Base-by-base conservation (phyloP, 2,797 vertebrate species). In the Enteromius radiatus region DNA sequence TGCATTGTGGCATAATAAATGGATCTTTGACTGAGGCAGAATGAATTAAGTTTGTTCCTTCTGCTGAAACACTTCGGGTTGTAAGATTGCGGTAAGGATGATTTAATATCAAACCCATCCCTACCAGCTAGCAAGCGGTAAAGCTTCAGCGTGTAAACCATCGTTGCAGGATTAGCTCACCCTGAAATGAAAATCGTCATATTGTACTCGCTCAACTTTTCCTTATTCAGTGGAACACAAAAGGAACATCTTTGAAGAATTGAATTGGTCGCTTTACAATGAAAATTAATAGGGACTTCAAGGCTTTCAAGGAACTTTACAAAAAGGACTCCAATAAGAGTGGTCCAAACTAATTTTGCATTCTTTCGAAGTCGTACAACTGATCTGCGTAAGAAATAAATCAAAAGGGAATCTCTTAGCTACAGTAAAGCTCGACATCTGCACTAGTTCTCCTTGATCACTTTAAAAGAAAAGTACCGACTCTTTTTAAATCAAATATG, bases 1-100 rank as follows among this genome's bases (percentile, higher is more conserved):
- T 54, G 80, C 23, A 82, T 67, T 82, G 71, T 82, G 45, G 71
- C 63, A 64, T 67, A 64, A 76, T 67, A 82, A 82, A 76, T 76
- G 17, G 71, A 75, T 54, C 47, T 82, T 75, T 67, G n/a, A 19
- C 45, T 67, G 70, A 73, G 61, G 15, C 6, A 1, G 33, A 64
- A 70, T 11, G 14, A 45, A 41, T 80, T 59, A 59, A 69, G 49
- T 33, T 80, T 10, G 54, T 47, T 61, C 2, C 38, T 31, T 45
- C 61, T 15, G 9, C 28, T 45, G 41, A 81, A 80, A 59, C n/a
- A 70, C 63, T 78, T 5, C 2, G 1, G 45, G 31, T 54, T 69
- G 45, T 36, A 52, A 52, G 45, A 67, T 41, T 56, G 33, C 3
- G 7, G 47, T 41, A 43, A 80, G 23, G 11, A 68, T 33, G 67